Evolutionary conservation across 2,113 vertebrate species (phyloP).

Genomic region (Columba livia): DNA sequence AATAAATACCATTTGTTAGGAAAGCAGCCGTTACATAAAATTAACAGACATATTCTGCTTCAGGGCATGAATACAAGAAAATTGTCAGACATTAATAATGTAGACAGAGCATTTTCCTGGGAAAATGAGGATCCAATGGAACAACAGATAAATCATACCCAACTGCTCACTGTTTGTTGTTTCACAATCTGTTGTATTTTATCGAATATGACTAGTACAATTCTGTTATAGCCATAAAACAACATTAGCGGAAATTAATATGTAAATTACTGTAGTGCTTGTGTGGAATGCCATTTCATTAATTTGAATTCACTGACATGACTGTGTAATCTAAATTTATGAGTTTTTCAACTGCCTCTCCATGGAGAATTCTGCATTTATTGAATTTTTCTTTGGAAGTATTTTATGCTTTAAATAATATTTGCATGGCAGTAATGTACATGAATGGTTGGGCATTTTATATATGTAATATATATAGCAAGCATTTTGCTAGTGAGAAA

Average conservation of each 20-base stretch:
- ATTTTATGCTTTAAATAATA: slow-evolving; percentile 39
- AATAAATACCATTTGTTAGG: slow-evolving; percentile 49
- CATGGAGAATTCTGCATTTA: slow-evolving; percentile 73
- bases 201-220: slow-evolving; percentile 76
- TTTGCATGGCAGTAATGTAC: background rate
- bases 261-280: slow-evolving; percentile 77
- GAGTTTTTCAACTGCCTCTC: slow-evolving; percentile 71
- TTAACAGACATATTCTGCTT: slow-evolving; percentile 56
- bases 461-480: background rate
- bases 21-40: slow-evolving; percentile 47
- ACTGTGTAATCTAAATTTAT: slow-evolving; percentile 81
- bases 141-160: slow-evolving; percentile 70
- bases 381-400: slow-evolving; percentile 69
- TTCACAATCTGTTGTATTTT: slow-evolving; percentile 69
- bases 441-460: background rate
- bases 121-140: slow-evolving; percentile 60
- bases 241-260: slow-evolving; percentile 81
- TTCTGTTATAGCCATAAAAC: slow-evolving; percentile 77
- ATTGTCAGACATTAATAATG: slow-evolving; percentile 66
- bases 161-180: slow-evolving; percentile 66
- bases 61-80: slow-evolving; percentile 54
- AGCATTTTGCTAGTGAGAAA: background rate
- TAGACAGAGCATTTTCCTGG: slow-evolving; percentile 53
- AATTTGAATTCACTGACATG: slow-evolving; percentile 80
- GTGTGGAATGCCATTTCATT: slow-evolving; percentile 79